A percentile compares a stretch with the other conserved stretches of the same genome.
phyloP scores from a whole-genome alignment of 2,888 invertebrate genomes.

The Epistrophe grossulariae region DNA sequence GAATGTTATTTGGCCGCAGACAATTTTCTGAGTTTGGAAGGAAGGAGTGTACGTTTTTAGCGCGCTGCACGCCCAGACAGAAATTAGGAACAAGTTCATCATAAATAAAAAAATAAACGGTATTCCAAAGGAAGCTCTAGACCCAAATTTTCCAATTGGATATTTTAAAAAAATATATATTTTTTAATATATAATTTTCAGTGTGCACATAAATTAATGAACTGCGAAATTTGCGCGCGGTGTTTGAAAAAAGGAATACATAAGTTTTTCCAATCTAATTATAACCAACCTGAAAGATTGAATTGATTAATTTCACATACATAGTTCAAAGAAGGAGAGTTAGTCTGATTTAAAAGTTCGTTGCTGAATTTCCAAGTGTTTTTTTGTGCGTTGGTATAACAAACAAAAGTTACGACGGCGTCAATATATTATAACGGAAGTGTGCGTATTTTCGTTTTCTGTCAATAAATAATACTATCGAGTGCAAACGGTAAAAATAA shows the following conservation, averaged over 20 bases:
- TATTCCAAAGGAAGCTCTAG: constrained; percentile 8
- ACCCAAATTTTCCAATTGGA: constrained; percentile 42
- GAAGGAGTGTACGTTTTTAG: constrained; percentile 65
- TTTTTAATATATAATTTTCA: constrained; percentile 6
- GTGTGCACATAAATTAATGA: background rate
- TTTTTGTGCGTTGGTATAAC: constrained; percentile 37
- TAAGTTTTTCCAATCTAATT: constrained; percentile 7
- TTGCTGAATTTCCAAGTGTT: constrained; percentile 15
- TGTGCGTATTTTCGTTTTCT: constrained; percentile 52
- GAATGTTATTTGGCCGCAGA: constrained; percentile 71
- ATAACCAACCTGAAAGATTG: constrained; percentile 18
- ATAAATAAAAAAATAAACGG: background rate
- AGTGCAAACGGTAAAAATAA: constrained; percentile 44
- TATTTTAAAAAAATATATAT: constrained; percentile 26
- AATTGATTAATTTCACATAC: constrained; percentile 41
- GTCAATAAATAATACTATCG: constrained; percentile 3
- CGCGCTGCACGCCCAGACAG: constrained; percentile 51
- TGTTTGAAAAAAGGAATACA: background rate
- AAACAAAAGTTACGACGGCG: constrained; percentile 26
- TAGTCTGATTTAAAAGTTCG: constrained; percentile 6
- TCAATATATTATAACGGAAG: constrained; percentile 40
- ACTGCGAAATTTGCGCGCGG: constrained; percentile 38
- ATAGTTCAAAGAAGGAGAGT: too few species aligned
- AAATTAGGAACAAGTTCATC: constrained; percentile 41
- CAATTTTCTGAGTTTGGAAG: constrained; percentile 72